Percentiles rank a stretch among this genome's conserved stretches.
These are phyloP conservation scores for Notolabrus celidotus DNA, from an alignment of 2,797 vertebrate genomes.

Conservation along the genomic window DNA sequence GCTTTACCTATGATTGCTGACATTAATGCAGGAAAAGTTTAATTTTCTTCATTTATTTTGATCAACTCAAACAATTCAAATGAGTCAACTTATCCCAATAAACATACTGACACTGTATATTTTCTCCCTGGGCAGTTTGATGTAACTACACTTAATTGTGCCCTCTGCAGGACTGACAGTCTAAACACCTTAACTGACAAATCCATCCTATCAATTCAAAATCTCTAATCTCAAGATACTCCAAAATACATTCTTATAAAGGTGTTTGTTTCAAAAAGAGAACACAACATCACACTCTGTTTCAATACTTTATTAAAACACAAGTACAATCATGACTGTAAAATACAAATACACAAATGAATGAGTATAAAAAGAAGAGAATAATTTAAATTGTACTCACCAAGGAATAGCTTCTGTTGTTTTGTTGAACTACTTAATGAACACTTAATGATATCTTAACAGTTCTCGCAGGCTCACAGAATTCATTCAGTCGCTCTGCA, in stretches of 20 bases:
- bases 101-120: too few species aligned
- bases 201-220: not conserved
- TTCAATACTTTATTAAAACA: slow-evolving; percentile 64
- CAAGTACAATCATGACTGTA: not conserved
- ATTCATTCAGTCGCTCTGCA: not conserved
- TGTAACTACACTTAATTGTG: not conserved
- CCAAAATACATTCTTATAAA: not conserved
- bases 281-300: slow-evolving; percentile 10
- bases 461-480: not conserved
- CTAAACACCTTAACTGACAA: not conserved
- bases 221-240: not conserved
- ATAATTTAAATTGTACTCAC: slow-evolving; percentile 66
- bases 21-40: too few species aligned
- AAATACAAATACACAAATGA: not conserved
- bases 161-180: slow-evolving; percentile 43
- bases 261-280: not conserved
- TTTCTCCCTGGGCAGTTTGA: too few species aligned
- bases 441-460: not conserved
- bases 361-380: not conserved
- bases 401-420: not conserved
- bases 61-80: too few species aligned
- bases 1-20: too few species aligned
- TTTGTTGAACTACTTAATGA: slow-evolving; percentile 10
- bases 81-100: too few species aligned
- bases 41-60: too few species aligned